Percentiles rank a stretch among this genome's conserved stretches.
Conservation (phyloP, 2,888 invertebrate genomes). For the Aphrophora alni region DNA sequence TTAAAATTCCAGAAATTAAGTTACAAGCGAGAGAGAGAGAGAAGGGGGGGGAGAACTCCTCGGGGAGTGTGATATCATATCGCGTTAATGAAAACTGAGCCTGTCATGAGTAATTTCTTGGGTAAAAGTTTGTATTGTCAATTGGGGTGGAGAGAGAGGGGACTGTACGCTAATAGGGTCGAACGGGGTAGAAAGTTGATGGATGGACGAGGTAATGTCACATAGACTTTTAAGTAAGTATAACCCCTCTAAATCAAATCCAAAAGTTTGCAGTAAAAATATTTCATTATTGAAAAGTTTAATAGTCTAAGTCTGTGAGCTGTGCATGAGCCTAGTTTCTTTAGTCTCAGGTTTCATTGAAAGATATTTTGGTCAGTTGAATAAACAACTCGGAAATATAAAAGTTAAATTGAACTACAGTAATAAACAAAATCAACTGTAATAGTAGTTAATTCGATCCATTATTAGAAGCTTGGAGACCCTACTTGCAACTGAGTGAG, state of each 20-base stretch:
- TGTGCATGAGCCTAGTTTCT: too few species aligned
- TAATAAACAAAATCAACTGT: too few species aligned
- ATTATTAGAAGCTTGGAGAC: too few species aligned
- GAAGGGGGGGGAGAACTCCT: not conserved
- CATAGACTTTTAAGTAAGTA: not conserved
- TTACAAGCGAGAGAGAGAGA: not conserved
- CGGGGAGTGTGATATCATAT: not conserved
- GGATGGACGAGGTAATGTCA: not conserved
- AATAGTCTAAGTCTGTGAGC: too few species aligned
- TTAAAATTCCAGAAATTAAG: not conserved
- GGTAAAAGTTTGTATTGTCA: constrained; percentile 9
- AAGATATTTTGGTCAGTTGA: too few species aligned
- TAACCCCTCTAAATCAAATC: not conserved
- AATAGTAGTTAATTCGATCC: too few species aligned
- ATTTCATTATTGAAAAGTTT: not conserved
- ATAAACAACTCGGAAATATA: too few species aligned
- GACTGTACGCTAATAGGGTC: not conserved
- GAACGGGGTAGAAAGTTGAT: not conserved
- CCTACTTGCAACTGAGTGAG: too few species aligned
- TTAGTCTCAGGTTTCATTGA: too few species aligned
- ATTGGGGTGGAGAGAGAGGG: not conserved
- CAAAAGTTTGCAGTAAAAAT: not conserved
- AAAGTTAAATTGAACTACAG: too few species aligned
- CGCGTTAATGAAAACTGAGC: not conserved
- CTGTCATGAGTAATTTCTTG: constrained; percentile 6